Base-by-base conservation (phyloP, 2,888 invertebrate species). In the Ophion ventricosus region DNA sequence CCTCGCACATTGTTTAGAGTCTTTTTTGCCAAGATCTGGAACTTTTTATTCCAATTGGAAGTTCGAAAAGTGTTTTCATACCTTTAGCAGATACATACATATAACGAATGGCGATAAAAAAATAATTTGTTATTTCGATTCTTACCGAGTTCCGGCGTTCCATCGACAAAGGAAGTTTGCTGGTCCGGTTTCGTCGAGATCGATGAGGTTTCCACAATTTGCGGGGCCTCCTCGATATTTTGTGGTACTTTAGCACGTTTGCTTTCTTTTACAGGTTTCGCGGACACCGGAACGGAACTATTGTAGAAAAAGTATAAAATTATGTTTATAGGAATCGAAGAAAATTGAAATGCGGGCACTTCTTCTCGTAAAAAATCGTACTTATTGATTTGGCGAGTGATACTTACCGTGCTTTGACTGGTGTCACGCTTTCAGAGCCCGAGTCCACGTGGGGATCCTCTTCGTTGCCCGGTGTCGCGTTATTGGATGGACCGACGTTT, bases 401-500 rank as follows among this genome's bases (percentile, higher is more conserved):
- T 63, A 29, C 59, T 23, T 64, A 77, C 77, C 72, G 26, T 14
- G 67, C 17, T 56, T 56, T 57, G 11, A 80, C 73, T 25, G 74
- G 56, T 11, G 63, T 56, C 23, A 59, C 10, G 14, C 67, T 77
- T 72, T 81, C 85, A 29, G 17, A 1, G 43, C 67, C 77, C 11
- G 72, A 70, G 66, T 78, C 70, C 23, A 67, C 29, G 56, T 29
- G 49, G n/a, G 54, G 23, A 2, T 8, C 7, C 10, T 85, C 83
- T 17, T 82, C 83, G 29, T 14, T 76, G 23, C 20, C 64, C 56
- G 25, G 43, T 10, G 66, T 57, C 8, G 89, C 88, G 57, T 85
- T 85, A 63, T 43, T 78, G 11, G 88, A 43, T 20, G 83, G 82
- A 66, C 87, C 87, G 43, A 92, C 92, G 87, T 95, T 96, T 78